Evolutionary conservation across 2,797 vertebrate genomes (phyloP).

Genomic region (Mus spretus): DNA sequence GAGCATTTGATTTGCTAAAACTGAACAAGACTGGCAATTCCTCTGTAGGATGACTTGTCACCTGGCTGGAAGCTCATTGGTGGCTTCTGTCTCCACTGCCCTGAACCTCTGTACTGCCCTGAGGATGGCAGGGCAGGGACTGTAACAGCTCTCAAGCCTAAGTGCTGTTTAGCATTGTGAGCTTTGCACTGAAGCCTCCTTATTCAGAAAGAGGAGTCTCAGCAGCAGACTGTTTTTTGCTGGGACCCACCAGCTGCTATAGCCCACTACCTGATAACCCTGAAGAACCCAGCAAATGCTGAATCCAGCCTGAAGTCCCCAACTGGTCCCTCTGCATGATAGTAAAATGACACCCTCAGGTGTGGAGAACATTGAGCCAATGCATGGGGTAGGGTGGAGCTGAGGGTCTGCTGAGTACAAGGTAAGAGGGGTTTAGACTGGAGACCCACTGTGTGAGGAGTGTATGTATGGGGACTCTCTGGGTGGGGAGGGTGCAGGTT

Average conservation of each 20-base stretch:
- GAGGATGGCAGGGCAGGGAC: background rate
- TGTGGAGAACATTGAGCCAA: background rate
- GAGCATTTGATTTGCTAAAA: background rate
- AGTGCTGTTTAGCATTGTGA: background rate
- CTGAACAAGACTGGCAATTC: background rate
- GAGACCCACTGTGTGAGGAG: background rate
- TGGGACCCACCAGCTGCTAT: too few relatives aligned
- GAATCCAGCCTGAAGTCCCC: background rate
- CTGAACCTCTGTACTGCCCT: background rate
- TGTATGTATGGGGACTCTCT: background rate
- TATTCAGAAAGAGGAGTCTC: background rate
- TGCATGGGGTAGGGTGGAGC: background rate
- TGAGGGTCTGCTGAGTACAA: background rate
- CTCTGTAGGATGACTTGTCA: background rate
- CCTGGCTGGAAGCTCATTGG: background rate
- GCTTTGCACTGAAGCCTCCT: background rate
- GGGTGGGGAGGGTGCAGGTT: background rate
- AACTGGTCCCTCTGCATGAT: fast-evolving
- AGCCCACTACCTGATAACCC: background rate
- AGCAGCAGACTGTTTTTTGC: background rate
- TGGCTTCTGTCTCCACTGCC: background rate
- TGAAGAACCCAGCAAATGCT: background rate
- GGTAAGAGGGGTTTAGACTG: background rate
- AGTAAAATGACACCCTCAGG: background rate
- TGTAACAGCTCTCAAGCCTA: background rate